Evolutionary conservation across 64 coral and sea anemone genomes (phyloP).

Genomic region (Montipora cactus): DNA sequence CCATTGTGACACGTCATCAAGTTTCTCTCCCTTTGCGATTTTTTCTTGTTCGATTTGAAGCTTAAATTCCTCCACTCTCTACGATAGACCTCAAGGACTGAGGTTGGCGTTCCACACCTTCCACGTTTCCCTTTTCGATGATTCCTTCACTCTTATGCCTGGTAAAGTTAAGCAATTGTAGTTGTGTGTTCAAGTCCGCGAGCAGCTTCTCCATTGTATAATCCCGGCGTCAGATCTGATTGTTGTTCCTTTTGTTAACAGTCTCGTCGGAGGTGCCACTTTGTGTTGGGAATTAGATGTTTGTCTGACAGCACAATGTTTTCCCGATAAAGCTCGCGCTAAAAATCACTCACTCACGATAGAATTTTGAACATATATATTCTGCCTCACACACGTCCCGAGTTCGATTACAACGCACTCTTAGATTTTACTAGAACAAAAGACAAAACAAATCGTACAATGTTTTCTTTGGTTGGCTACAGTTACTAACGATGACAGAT

Average conservation of each 20-base stretch:
- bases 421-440: too few species aligned
- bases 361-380: too few species aligned
- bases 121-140: constrained; percentile 21
- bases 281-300: background rate
- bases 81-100: background rate
- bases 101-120: constrained; percentile 2
- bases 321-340: background rate
- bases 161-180: too few species aligned
- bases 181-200: too few species aligned
- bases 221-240: too few species aligned
- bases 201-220: too few species aligned
- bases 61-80: constrained; percentile 8
- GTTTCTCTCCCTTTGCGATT: constrained; percentile 5
- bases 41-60: constrained; percentile 39
- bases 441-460: too few species aligned
- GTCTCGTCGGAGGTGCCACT: constrained; percentile 40
- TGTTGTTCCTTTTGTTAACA: background rate
- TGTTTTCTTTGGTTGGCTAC: too few species aligned
- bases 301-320: background rate
- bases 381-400: too few species aligned
- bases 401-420: too few species aligned
- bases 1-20: constrained; percentile 32
- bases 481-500: too few species aligned
- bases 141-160: background rate
- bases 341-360: background rate